Evolutionary conservation across 2,888 invertebrate species (phyloP), one percentile per base, ranked within the genome.

Genomic region (Ganaspis brasiliensis): DNA sequence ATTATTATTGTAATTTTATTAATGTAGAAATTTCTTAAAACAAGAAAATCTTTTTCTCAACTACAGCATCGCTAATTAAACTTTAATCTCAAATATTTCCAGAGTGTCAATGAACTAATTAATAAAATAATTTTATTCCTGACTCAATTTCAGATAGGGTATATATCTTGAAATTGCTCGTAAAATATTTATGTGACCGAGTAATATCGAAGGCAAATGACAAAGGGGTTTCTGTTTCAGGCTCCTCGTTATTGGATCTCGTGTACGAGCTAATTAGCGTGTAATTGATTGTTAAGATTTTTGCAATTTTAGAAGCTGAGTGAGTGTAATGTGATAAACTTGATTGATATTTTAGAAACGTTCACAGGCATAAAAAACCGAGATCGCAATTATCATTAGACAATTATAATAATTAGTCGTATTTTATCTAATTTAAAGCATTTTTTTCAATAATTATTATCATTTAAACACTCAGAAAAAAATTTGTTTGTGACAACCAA

Each of bases 201-300:
- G 63, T 45, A 24, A 24, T n/a, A 67, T 67, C 8, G 24, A 45
- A 63, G 24, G 2, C 2, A 9, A n/a, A 14, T 40, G 40, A 40
- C 37, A 67, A 67, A 67, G 37, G 63, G 24, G 24, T 67, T 19
- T 61, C 45, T 67, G 24, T 14, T 24, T n/a, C 21, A 67, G n/a
- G 24, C 9, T 14, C 14, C 40, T 37, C 21, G 9, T 67, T 67
- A 67, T 67, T 67, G 45, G 63, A 67, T 67, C 40, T 45, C 24
- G 45, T 40, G 21, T 24, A 67, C 14, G 24, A 67, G 24, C 24
- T 45, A 67, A 67, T 67, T 45, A 67, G 40, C 21, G 40, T 45
- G 40, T 67, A 45, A 67, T 67, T 45, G 24, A 67, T 67, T 67
- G 40, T 67, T 67, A 45, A 45, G 40, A 40, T 40, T 45, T 67